Evolutionary conservation across 2,113 vertebrate genomes (phyloP).

Genomic region (Passerina amoena): DNA sequence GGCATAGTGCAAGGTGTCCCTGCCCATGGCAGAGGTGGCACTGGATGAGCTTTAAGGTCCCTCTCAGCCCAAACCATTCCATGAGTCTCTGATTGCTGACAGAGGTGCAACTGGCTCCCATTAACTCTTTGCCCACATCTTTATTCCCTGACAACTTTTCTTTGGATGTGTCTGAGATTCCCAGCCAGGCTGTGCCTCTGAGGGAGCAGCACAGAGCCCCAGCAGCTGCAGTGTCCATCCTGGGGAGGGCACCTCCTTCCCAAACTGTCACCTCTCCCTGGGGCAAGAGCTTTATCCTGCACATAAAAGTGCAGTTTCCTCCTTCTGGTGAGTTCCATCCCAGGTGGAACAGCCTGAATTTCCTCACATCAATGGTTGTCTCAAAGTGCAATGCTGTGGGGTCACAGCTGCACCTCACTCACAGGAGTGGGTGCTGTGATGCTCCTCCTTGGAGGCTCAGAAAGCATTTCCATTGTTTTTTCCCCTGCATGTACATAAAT

Average conservation of each 20-base stretch:
- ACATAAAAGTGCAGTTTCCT: not conserved
- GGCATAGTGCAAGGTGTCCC: accelerated
- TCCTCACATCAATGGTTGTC: not conserved
- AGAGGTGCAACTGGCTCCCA: not conserved
- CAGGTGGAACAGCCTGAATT: not conserved
- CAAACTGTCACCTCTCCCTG: not conserved
- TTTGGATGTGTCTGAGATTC: not conserved
- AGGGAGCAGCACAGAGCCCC: not conserved
- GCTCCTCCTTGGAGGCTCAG: not conserved
- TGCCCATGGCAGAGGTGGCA: not conserved
- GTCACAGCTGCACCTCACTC: not conserved
- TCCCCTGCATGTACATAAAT: not conserved
- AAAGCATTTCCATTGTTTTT: not conserved
- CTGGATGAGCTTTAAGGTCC: accelerated
- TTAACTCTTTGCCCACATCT: not conserved
- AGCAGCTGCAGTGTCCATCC: not conserved
- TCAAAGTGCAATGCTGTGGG: not conserved
- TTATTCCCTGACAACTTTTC: not conserved
- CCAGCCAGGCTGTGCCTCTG: accelerated
- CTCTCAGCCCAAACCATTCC: not conserved
- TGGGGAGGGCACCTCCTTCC: not conserved
- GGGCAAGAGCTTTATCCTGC: not conserved
- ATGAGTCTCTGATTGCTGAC: not conserved
- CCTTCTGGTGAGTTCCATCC: not conserved
- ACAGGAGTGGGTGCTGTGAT: not conserved